Conservation (phyloP, 2,113 vertebrate species). For the Prietella phreatophila region DNA sequence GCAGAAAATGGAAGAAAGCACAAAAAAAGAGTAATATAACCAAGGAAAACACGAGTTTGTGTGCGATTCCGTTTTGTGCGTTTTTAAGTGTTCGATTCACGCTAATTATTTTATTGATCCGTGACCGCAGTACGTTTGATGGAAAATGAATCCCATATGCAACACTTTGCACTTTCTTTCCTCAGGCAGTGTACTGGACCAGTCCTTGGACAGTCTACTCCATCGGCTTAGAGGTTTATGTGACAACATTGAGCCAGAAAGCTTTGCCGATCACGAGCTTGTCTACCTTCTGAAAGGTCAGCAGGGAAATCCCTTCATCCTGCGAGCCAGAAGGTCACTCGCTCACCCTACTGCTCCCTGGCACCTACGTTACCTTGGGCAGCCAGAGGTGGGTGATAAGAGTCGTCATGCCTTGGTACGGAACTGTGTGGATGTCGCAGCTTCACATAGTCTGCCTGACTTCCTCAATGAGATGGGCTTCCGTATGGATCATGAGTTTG, state of each 20-base stretch:
- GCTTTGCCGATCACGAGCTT: conserved; percentile 91
- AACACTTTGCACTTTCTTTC: not conserved
- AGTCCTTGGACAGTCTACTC: conserved; percentile 89
- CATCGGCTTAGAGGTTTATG: conserved; percentile 93
- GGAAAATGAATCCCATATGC: no score
- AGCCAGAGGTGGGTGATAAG: conserved; percentile 95
- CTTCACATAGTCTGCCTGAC: conserved; percentile 89
- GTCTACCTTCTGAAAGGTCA: conserved; percentile 96
- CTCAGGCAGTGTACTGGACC: conserved; percentile 90
- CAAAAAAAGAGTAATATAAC: no score
- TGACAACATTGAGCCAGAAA: conserved; percentile 96
- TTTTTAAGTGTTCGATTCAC: no score
- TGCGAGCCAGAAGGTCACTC: conserved; percentile 88
- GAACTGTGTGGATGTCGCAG: conserved; percentile 92
- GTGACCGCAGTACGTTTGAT: no score
- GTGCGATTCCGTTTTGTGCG: no score
- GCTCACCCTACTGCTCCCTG: conserved; percentile 83
- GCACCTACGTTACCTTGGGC: conserved; percentile 93
- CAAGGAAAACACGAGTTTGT: no score
- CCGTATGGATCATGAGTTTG: conserved; percentile 97
- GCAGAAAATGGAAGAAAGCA: no score
- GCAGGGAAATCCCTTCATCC: conserved; percentile 93
- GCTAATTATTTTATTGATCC: no score
- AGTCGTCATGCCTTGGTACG: conserved; percentile 88
- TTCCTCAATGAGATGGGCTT: conserved; percentile 98